Percentiles rank a stretch among this genome's conserved stretches.
Conservation (phyloP, 2,113 vertebrate species). For the Petroica traversi region DNA sequence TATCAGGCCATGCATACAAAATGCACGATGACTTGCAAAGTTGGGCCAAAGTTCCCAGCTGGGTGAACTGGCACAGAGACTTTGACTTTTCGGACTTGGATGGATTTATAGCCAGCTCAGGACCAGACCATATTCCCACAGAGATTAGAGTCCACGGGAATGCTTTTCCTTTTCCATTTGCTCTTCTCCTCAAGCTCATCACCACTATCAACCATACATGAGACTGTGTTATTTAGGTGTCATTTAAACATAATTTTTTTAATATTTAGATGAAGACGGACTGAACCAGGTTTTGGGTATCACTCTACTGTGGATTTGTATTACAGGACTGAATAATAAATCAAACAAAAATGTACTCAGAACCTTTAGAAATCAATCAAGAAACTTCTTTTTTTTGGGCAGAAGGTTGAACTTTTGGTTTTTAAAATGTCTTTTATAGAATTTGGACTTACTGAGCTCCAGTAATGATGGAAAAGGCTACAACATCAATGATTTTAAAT, state of each 20-base stretch:
- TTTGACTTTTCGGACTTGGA: not conserved
- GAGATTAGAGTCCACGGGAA: not conserved
- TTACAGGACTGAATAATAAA: not conserved
- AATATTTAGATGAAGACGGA: not conserved
- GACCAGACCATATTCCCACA: not conserved
- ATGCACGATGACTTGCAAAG: not conserved
- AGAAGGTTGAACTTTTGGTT: rapidly evolving
- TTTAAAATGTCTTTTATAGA: not conserved
- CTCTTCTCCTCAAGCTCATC: not conserved
- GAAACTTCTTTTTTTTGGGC: not conserved
- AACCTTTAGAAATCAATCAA: not conserved
- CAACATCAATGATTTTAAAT: not conserved
- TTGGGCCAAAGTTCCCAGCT: not conserved
- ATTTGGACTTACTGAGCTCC: not conserved
- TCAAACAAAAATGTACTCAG: not conserved
- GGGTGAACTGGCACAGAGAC: not conserved
- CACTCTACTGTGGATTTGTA: not conserved
- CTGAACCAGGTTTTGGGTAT: not conserved
- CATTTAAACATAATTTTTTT: not conserved
- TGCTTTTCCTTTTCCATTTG: not conserved
- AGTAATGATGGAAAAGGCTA: not conserved
- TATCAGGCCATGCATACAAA: not conserved
- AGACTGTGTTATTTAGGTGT: rapidly evolving
- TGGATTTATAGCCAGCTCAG: not conserved
- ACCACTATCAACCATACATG: rapidly evolving